Conservation (phyloP, 2,113 vertebrate genomes). For the Ptyas mucosa region DNA sequence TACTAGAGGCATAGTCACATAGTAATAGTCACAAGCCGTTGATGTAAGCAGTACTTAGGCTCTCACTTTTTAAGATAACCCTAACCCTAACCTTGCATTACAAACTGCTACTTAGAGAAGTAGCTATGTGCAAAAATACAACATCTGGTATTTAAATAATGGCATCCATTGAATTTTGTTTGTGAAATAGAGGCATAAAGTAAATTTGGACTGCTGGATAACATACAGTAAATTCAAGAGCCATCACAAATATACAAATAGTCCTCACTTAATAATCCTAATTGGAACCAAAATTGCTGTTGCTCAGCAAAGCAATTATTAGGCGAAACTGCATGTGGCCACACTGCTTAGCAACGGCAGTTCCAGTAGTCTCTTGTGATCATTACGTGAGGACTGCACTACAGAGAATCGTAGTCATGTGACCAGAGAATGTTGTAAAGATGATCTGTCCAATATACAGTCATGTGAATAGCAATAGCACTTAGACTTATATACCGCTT, state of each 20-base stretch:
- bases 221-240: not conserved
- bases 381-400: not conserved
- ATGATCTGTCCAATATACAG: not conserved
- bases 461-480: no score
- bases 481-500: no score
- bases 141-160: not conserved
- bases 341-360: not conserved
- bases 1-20: constrained; percentile 44
- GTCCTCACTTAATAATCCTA: not conserved
- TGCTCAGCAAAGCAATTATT: not conserved
- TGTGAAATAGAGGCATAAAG: not conserved
- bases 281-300: not conserved
- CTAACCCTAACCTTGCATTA: constrained; percentile 19
- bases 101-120: constrained; percentile 13
- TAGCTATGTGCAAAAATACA: not conserved
- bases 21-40: constrained; percentile 20
- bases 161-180: not conserved
- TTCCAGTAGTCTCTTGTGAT: not conserved
- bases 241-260: not conserved
- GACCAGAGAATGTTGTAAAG: not conserved
- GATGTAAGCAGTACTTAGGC: constrained; percentile 18
- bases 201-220: not conserved
- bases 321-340: not conserved
- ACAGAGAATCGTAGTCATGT: not conserved
- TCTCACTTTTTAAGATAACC: constrained; percentile 43